A percentile compares a stretch with the other conserved stretches of the same genome.
Conservation (phyloP, 1,140 invertebrate genomes). For the Helicorthomorpha holstii region DNA sequence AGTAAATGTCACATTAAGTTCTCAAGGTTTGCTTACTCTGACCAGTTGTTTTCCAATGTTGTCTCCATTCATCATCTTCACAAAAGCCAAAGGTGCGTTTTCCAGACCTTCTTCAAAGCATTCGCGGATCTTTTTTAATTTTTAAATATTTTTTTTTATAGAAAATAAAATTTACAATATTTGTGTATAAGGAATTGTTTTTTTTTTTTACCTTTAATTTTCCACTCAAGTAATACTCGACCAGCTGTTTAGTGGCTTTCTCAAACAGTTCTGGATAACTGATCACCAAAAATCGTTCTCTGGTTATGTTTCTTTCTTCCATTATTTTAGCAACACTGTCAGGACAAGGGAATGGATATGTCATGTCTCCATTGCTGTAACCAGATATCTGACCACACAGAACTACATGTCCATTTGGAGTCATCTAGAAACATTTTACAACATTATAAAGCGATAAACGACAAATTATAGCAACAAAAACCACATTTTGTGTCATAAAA, state of each 20-base stretch:
- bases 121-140: too few species aligned
- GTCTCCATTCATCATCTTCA: constrained; percentile 23
- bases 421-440: not conserved
- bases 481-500: too few species aligned
- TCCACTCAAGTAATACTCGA: not conserved
- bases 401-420: not conserved
- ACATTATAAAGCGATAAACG: too few species aligned
- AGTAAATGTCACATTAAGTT: too few species aligned
- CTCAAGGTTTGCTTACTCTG: too few species aligned
- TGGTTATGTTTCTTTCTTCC: not conserved
- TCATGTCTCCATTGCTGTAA: not conserved
- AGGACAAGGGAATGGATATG: not conserved
- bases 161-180: too few species aligned
- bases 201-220: not conserved
- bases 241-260: not conserved
- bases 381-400: not conserved
- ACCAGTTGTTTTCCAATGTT: constrained; percentile 25
- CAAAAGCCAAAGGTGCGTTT: constrained; percentile 21
- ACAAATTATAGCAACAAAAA: too few species aligned
- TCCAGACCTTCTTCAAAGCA: constrained; percentile 17
- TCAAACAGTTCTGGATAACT: not conserved
- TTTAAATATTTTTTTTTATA: too few species aligned
- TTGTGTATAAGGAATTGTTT: too few species aligned
- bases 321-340: not conserved
- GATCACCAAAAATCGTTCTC: not conserved